Evolutionary conservation across 2,113 vertebrate genomes (phyloP).

Genomic region (Trachemys scripta): DNA sequence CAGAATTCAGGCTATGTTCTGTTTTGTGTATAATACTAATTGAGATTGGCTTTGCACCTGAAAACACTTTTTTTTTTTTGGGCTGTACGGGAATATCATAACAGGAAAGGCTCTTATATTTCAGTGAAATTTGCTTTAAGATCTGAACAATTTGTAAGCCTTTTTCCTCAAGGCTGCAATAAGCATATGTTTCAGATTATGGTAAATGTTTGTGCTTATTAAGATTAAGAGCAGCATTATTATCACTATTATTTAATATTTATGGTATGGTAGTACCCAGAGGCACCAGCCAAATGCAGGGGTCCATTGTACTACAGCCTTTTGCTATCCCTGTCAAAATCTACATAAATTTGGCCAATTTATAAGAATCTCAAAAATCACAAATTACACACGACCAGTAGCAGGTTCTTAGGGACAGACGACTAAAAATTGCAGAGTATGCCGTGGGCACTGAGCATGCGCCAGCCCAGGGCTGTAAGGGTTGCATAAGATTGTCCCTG

Average conservation of each 20-base stretch:
- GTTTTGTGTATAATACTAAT: slow-evolving; percentile 66
- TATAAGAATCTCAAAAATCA: slow-evolving; percentile 60
- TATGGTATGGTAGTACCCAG: neutral
- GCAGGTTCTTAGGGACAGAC: slow-evolving; percentile 64
- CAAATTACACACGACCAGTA: slow-evolving; percentile 67
- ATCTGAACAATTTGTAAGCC: slow-evolving; percentile 32
- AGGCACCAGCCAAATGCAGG: neutral
- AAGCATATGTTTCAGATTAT: slow-evolving; percentile 17
- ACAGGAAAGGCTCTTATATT: slow-evolving; percentile 12
- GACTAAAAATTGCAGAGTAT: slow-evolving; percentile 45
- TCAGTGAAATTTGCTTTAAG: slow-evolving; percentile 41
- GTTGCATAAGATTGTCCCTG: slow-evolving; percentile 4
- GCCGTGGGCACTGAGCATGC: slow-evolving; percentile 20
- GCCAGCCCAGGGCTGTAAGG: slow-evolving; percentile 30
- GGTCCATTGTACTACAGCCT: neutral
- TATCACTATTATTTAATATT: slow-evolving; percentile 37
- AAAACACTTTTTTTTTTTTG: slow-evolving; percentile 49
- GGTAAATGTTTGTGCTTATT: slow-evolving; percentile 21
- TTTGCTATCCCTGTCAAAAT: slow-evolving; percentile 49
- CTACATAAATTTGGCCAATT: slow-evolving; percentile 40
- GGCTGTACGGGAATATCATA: slow-evolving; percentile 45
- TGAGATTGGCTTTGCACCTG: slow-evolving; percentile 72
- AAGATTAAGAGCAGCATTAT: slow-evolving; percentile 11
- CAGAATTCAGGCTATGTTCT: slow-evolving; percentile 68
- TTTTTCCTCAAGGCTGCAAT: slow-evolving; percentile 24